These are phyloP conservation scores for Aldabrachelys gigantea DNA, from an alignment of 2,113 vertebrate species.

Conservation along the genomic window DNA sequence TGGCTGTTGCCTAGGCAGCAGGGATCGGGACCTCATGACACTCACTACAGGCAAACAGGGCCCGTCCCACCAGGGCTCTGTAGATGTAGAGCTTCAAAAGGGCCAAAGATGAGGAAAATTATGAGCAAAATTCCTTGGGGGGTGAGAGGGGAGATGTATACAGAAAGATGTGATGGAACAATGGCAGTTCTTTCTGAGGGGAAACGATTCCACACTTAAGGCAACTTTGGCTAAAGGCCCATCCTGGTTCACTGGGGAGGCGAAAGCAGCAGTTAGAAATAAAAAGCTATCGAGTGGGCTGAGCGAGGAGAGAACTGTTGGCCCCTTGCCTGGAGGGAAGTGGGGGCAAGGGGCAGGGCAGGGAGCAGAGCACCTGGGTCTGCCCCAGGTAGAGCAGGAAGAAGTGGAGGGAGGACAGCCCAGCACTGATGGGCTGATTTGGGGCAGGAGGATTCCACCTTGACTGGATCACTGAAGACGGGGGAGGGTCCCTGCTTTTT, in stretches of 20 bases:
- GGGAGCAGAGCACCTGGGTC: not conserved
- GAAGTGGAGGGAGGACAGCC: not conserved
- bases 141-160: conserved; percentile 18
- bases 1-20: conserved; percentile 57
- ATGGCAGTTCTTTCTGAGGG: not conserved
- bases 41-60: conserved; percentile 40
- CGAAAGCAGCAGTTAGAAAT: not conserved
- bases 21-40: conserved; percentile 55
- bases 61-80: conserved; percentile 21
- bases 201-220: conserved; percentile 24
- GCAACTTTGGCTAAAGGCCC: not conserved
- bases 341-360: not conserved
- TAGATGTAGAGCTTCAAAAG: not conserved
- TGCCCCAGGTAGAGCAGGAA: not conserved
- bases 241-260: not conserved
- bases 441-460: too few species aligned
- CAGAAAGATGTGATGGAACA: conserved; percentile 22
- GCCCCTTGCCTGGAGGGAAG: too few species aligned
- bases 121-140: conserved; percentile 38
- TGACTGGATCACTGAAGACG: too few species aligned
- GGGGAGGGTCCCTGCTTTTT: too few species aligned
- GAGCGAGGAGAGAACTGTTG: too few species aligned
- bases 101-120: conserved; percentile 38
- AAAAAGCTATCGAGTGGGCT: not conserved
- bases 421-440: too few species aligned